Conservation (phyloP, 2,113 vertebrate species). For the Eretmochelys imbricata region DNA sequence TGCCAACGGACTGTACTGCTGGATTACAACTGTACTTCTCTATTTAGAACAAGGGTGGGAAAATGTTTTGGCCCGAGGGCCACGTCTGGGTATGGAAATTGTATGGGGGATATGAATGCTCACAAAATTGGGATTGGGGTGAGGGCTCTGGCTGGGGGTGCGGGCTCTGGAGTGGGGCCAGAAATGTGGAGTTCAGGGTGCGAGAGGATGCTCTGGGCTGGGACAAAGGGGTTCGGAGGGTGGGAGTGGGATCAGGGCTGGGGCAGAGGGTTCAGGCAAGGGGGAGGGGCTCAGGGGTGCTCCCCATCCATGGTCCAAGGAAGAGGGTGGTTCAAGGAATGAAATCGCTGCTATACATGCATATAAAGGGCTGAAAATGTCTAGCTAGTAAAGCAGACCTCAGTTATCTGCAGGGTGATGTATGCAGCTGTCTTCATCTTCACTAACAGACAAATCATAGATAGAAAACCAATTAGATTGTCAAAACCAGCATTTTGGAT, state of each 20-base stretch:
- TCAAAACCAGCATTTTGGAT: background rate
- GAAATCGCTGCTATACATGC: rapidly evolving
- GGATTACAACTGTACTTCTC: background rate
- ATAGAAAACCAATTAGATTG: background rate
- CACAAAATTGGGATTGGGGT: too few relatives aligned
- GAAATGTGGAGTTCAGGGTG: too few relatives aligned
- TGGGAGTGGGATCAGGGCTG: too few relatives aligned
- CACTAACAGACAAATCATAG: background rate
- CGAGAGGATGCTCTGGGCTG: too few relatives aligned
- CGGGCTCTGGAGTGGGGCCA: too few relatives aligned
- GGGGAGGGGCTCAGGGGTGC: background rate
- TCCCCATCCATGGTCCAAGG: background rate
- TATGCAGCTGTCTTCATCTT: background rate
- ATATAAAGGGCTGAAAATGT: background rate
- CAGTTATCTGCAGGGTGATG: background rate
- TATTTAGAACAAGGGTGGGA: background rate
- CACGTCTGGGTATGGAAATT: too few relatives aligned
- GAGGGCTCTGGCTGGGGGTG: too few relatives aligned
- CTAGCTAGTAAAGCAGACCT: background rate
- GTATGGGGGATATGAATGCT: too few relatives aligned
- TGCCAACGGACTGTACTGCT: background rate
- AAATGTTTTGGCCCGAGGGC: too few relatives aligned
- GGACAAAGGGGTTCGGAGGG: too few relatives aligned
- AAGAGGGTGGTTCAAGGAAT: background rate
- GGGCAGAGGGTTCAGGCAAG: too few relatives aligned